These are phyloP conservation scores for Polymixis flavicincta DNA, from an alignment of 2,888 invertebrate genomes.

Conservation along the genomic window DNA sequence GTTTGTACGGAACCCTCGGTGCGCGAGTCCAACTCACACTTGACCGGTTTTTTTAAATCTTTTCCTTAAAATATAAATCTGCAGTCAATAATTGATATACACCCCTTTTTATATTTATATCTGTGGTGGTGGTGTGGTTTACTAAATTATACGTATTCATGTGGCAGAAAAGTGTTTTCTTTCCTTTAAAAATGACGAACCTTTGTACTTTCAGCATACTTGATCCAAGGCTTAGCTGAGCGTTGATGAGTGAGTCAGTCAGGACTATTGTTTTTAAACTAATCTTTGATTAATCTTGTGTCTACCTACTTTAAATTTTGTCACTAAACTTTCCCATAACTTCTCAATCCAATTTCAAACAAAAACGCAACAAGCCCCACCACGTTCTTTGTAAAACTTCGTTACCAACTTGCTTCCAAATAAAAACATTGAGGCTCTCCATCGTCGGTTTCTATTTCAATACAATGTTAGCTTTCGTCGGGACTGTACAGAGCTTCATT, in stretches of 20 bases:
- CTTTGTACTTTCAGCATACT: too few relatives aligned
- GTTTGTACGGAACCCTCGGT: too few relatives aligned
- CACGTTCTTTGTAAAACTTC: constrained; percentile 46
- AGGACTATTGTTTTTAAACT: background rate
- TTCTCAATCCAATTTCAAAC: constrained; percentile 34
- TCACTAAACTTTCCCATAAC: constrained; percentile 11
- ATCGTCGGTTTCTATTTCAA: constrained; percentile 65
- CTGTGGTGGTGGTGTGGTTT: too few relatives aligned
- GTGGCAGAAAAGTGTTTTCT: too few relatives aligned
- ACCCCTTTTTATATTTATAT: too few relatives aligned
- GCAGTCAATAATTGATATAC: too few relatives aligned
- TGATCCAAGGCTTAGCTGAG: background rate
- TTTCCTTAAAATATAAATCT: too few relatives aligned
- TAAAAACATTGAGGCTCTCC: constrained; percentile 62
- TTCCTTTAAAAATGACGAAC: too few relatives aligned
- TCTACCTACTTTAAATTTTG: background rate
- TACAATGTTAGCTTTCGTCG: constrained; percentile 68
- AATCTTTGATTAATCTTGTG: background rate
- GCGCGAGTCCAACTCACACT: too few relatives aligned
- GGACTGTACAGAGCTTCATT: constrained; percentile 63
- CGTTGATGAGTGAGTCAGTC: background rate
- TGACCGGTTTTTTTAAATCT: too few relatives aligned
- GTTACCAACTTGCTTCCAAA: constrained; percentile 61
- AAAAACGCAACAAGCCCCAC: constrained; percentile 23
- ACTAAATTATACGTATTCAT: too few relatives aligned